These are phyloP conservation scores for Myotis vivesi DNA, from an alignment of 2,797 vertebrate species.

Conservation along the genomic window DNA sequence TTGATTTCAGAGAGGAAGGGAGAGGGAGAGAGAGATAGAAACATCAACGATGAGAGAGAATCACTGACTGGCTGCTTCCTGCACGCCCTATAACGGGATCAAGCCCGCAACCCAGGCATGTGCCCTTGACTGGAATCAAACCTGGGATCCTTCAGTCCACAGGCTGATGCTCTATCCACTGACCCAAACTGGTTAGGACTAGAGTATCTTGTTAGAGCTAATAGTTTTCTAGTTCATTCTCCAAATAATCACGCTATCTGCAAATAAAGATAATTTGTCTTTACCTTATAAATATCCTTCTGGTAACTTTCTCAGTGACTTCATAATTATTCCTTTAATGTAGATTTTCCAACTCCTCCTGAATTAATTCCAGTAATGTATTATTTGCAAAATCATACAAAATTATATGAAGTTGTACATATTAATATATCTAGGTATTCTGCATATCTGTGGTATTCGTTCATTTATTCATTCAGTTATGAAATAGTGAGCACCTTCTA, in stretches of 20 bases:
- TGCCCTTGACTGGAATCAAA: too few species aligned
- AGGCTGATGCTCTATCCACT: too few species aligned
- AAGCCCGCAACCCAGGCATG: too few species aligned
- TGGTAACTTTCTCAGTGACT: slow-evolving; percentile 38
- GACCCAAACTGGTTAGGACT: neutral
- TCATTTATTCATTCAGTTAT: neutral
- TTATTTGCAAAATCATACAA: slow-evolving; percentile 38
- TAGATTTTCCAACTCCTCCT: neutral
- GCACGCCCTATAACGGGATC: too few species aligned
- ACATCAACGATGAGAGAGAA: too few species aligned
- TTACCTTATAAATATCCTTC: neutral
- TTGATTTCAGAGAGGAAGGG: too few species aligned
- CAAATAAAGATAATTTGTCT: slow-evolving; percentile 12
- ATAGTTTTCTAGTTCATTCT: neutral
- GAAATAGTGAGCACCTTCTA: neutral
- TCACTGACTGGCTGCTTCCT: too few species aligned
- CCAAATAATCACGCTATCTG: neutral
- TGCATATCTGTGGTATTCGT: neutral
- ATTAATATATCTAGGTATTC: neutral
- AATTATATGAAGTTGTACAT: slow-evolving; percentile 4
- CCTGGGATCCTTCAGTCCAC: too few species aligned
- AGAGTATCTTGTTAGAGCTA: neutral
- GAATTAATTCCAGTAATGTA: neutral
- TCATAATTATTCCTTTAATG: slow-evolving; percentile 27
- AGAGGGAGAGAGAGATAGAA: too few species aligned